Base-by-base conservation (phyloP, 2,113 vertebrate species). In the Cyanoderma ruficeps region DNA sequence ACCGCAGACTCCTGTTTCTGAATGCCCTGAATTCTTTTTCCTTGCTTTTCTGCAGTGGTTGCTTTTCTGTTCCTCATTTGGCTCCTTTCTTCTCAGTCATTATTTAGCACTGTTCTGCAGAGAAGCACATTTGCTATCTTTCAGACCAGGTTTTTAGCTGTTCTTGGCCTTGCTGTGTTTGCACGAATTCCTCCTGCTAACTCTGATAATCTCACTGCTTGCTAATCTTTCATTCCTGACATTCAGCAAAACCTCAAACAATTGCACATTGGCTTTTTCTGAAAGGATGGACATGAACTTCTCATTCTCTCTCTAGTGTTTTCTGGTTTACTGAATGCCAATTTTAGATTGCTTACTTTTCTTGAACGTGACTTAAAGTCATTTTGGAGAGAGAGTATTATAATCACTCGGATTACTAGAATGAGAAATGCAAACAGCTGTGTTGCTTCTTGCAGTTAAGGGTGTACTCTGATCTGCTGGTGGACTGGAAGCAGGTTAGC, bases 221-320 rank as follows among this genome's bases (percentile, higher is more conserved):
- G 85, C 60, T 96, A 94, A 94, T 93, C 93, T 84, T 90, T 80
- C 69, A 42, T 89, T 87, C 68, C 74, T 74, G 44, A 64, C 76
- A 55, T 64, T 96, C 93, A 95, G 72, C 52, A 85, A 95, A 96
- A 74, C 46, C 79, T 88, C 57, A 17, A 90, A 89, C 64, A 95
- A 87, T 93, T 71, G 18, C 64, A 78, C 30, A 39, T 13, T 52
- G 68, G 19, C 52, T 81, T 75, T 90, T 75, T 90, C 85, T 91
- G 61, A 96, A 88, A 95, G 63, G 42, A 70, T 65, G 65, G 23
- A 39, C 39, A 50, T 76, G 49, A 93, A 82, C 71, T 94, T 92
- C 59, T 55, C 9, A 0, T 88, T 94, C 52, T 70, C 28, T 74
- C 47, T 74, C 47, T 74, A 39, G 37, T 35, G 69, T 30, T 89